Evolutionary conservation across 53 echinoderm and acorn worm species (phyloP).

Genomic region (Antedon mediterranea): DNA sequence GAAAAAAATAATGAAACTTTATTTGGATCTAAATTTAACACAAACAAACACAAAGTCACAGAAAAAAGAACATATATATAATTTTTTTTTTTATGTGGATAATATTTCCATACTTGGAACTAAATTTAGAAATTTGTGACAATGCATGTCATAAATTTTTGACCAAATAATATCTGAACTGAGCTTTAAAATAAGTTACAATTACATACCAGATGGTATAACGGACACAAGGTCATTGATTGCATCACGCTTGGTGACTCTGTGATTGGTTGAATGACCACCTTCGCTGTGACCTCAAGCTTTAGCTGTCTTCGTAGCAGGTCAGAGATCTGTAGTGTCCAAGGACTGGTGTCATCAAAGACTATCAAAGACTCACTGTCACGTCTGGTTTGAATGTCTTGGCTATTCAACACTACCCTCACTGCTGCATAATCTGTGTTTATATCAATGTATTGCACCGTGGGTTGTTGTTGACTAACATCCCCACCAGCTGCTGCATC

Average conservation of each 20-base stretch:
- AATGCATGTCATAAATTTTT: too few species aligned
- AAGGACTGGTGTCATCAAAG: constrained; percentile 3
- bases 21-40: too few species aligned
- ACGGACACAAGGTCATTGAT: constrained; percentile 48
- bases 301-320: constrained; percentile 66
- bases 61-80: too few species aligned
- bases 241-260: constrained; percentile 52
- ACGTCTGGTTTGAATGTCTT: neutral
- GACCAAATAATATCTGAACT: too few species aligned
- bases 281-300: constrained; percentile 59
- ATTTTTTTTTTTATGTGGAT: too few species aligned
- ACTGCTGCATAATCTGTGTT: neutral
- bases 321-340: constrained; percentile 78
- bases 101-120: too few species aligned
- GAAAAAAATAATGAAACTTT: too few species aligned
- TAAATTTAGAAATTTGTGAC: too few species aligned
- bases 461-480: neutral
- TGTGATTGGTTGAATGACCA: constrained; percentile 54
- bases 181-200: too few species aligned
- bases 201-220: constrained; percentile 53
- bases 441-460: neutral
- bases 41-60: too few species aligned
- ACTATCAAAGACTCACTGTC: neutral
- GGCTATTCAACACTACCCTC: neutral
- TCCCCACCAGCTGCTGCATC: neutral